Base-by-base conservation (phyloP, 23 tunicate species). In the Styela clava region DNA sequence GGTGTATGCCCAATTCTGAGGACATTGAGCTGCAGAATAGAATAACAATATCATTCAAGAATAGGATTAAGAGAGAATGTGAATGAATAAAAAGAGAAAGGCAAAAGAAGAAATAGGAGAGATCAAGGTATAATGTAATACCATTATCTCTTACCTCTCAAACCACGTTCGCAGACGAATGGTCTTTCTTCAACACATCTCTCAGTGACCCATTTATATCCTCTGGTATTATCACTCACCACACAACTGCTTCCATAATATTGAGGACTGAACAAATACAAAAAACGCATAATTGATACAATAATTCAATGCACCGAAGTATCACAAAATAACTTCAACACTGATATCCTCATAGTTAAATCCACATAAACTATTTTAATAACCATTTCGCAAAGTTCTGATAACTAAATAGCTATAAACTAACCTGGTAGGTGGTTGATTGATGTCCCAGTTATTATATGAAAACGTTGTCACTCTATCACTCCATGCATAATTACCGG, bases 151-250 rank as follows among this genome's bases (percentile, higher is more conserved):
- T n/a, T n/a, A 89, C 95, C 95, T 85, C 81, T 89, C 19, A 74
- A 37, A 33, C 95, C 95, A 16, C 89, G 83, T 35, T 89, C 95
- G 61, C 95, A 89, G 63, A 89, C 65, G 61, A 81, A 89, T 29
- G 78, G 85, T 61, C 24, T 74, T 62, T 85, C 89, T 26, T 2
- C 61, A 5, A 77, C 74, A 81, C 95, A 89, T 69, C 82, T 89
- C 0, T 22, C 80, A 29, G 74, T 64, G 30, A 32, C 67, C 95
- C 95, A 89, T 30, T n/a, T 36, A 24, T 56, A 79, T 19, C 63
- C 62, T 9, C 68, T 24, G 2, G 34, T 74, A 2, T 36, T 36
- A 24, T 79, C 68, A 64, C 85, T 63, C 63, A 84, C 83, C 1
- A 74, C 73, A 33, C 95, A 89, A 32, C 83, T 74, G 79, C 95